Evolutionary conservation across 1,140 invertebrate genomes (phyloP).

Genomic region (Drosophila gunungcola): DNA sequence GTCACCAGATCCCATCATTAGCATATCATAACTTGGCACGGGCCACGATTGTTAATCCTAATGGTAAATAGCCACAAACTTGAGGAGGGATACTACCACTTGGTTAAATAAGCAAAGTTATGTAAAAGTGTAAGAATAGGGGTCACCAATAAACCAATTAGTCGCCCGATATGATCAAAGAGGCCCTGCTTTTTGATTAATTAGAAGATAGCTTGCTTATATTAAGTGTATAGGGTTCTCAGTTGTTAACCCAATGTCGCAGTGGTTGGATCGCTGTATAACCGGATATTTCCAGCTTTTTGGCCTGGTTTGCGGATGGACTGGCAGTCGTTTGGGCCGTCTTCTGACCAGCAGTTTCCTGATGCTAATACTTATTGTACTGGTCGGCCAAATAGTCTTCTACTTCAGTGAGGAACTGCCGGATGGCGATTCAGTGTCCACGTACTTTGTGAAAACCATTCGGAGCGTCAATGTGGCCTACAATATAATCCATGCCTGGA

Average conservation of each 20-base stretch:
- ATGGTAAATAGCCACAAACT: too few relatives aligned
- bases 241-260: conserved; percentile 46
- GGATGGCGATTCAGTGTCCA: background rate
- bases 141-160: conserved; percentile 3
- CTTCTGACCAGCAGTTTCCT: conserved; percentile 33
- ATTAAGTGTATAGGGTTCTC: background rate
- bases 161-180: background rate
- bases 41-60: too few relatives aligned
- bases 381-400: conserved; percentile 3
- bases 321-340: conserved; percentile 10
- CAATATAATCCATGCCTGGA: conserved; percentile 34
- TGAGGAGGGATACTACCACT: too few relatives aligned
- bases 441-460: conserved; percentile 23
- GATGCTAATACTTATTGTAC: conserved; percentile 25
- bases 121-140: background rate
- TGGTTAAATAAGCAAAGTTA: background rate
- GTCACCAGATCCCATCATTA: too few relatives aligned
- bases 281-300: conserved; percentile 48
- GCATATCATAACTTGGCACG: too few relatives aligned
- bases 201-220: conserved; percentile 18
- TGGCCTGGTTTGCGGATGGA: conserved; percentile 45
- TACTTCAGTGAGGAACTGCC: background rate
- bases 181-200: conserved; percentile 48
- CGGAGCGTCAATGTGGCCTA: conserved; percentile 45
- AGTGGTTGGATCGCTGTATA: conserved; percentile 37